Evolutionary conservation across 64 coral and sea anemone species (phyloP), one percentile per base, ranked within the genome.

Genomic region (Orbicella faveolata): DNA sequence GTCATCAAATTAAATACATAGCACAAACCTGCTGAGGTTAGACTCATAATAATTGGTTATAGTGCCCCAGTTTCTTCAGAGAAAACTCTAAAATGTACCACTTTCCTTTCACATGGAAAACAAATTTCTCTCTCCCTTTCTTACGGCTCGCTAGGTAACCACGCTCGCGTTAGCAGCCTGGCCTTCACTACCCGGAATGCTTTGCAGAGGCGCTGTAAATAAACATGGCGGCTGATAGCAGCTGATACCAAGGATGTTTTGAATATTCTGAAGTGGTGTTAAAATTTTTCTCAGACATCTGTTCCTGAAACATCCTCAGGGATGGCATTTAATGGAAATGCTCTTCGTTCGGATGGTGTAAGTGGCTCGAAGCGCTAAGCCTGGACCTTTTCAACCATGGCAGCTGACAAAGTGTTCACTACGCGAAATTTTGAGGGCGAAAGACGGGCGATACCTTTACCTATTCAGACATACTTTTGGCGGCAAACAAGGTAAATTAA

Each of bases 401-500:
- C 34, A 75, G 52, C 91, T 16, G 93, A 89, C 88, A 93, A 93
- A 85, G 79, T 84, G 2, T 96, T 99, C 83, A 94, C 88, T 6
- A 94, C 89, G 36, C 88, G 83, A 69, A 89, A 90, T 53, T 93
- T 99, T 33, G 93, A 99, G 81, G 94, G 92, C 12, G 97, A 99
- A 90, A 78, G 94, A 44, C 90, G 94, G 44, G 89, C 91, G 41
- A 93, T 99, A 75, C 97, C 97, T 75, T 41, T 99, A 19, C 91
- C 97, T 11, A 99, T 99, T 81, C 97, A 99, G 87, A 99, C 97
- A 67, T 99, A 99, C 90, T 95, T 99, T 63, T 99, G 97, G 97
- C 77, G 93, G 84, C 97, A 99, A 75, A 95, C 94, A 73, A 99
- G 97, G 97, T 99, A 91, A 75, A 83, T 79, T 65, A 63, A 61